Base-by-base conservation (phyloP, 1,140 invertebrate species). In the Globodera rostochiensis region DNA sequence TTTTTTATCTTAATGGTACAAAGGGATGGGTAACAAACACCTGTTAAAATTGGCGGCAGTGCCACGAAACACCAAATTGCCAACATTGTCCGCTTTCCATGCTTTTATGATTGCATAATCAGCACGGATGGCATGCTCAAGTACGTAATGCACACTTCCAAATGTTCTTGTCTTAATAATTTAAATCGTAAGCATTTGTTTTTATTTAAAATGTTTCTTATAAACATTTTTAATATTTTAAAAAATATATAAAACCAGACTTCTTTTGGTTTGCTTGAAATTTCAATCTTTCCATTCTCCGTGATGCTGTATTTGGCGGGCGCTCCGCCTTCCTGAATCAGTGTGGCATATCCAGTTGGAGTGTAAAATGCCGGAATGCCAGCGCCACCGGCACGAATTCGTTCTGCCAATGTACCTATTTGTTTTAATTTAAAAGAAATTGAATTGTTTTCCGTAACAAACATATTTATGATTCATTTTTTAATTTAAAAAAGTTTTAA, bases 281-380 rank as follows among this genome's bases (percentile, higher is more conserved):
- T 87, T 21, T 86, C 91, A 69, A 93, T 86, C 25, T 86, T 84
- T 19, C 71, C 93, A 92, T 88, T 86, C 8, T 91, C 89, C 75
- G 92, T 90, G 8, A 85, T 53, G 76, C 93, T 91, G 89, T 98
- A 98, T 90, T 97, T 97, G 67, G 99, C 94, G 6, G 97, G 95
- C 4, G 95, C 93, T 47, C 96, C 96, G 53, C 92, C 98, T 91
- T 96, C 93, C 88, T 99, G 95, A 53, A 98, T 93, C 45, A 98
- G 91, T 3, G 98, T 99, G 11, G 96, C 96, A 90, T 93, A 97
- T 1, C 94, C 97, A 49, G 98, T 99, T 1, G 96, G 94, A 21
- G 97, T 99, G 84, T 93, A 99, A 91, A 99, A 99, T 3, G 96
- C 97, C 21, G 97, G 97, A 84, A 99, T 96, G 36, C 97, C 98